Percentiles rank a stretch among this genome's conserved stretches.
Evolutionary conservation across 92 coral and sea anemone genomes (phyloP).

Genomic region (Actinernus sp.): DNA sequence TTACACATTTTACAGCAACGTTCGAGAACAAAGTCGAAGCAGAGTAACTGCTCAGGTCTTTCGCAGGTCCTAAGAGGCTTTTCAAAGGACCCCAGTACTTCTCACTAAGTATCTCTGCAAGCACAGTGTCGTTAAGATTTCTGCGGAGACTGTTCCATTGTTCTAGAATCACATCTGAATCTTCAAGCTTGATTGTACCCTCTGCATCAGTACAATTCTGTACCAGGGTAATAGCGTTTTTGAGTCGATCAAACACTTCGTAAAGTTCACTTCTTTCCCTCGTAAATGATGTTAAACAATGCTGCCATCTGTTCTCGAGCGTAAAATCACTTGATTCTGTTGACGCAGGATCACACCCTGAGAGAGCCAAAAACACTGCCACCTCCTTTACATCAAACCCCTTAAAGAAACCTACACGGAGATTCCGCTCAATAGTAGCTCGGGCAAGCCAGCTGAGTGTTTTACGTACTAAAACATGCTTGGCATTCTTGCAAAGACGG

Average conservation of each 20-base stretch:
- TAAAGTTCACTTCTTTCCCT: too few relatives aligned
- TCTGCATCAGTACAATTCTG: too few relatives aligned
- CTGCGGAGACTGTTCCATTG: slow-evolving; percentile 30
- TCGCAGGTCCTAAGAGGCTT: too few relatives aligned
- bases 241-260: too few relatives aligned
- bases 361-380: slow-evolving; percentile 1
- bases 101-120: slow-evolving; percentile 28
- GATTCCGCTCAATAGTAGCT: not conserved
- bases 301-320: too few relatives aligned
- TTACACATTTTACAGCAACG: too few relatives aligned
- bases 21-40: too few relatives aligned
- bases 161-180: slow-evolving; percentile 1
- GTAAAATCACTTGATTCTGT: too few relatives aligned
- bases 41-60: too few relatives aligned
- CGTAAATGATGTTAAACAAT: too few relatives aligned
- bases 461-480: not conserved
- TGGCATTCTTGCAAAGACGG: slow-evolving; percentile 5
- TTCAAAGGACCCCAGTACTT: slow-evolving; percentile 77
- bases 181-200: too few relatives aligned
- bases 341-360: not conserved
- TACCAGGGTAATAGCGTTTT: too few relatives aligned
- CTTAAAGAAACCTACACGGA: slow-evolving; percentile 1
- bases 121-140: not conserved
- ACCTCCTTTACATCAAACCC: not conserved
- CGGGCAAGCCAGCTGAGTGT: not conserved